Base-by-base conservation (phyloP, 2,797 vertebrate genomes). In the Corythornis leucogaster region DNA sequence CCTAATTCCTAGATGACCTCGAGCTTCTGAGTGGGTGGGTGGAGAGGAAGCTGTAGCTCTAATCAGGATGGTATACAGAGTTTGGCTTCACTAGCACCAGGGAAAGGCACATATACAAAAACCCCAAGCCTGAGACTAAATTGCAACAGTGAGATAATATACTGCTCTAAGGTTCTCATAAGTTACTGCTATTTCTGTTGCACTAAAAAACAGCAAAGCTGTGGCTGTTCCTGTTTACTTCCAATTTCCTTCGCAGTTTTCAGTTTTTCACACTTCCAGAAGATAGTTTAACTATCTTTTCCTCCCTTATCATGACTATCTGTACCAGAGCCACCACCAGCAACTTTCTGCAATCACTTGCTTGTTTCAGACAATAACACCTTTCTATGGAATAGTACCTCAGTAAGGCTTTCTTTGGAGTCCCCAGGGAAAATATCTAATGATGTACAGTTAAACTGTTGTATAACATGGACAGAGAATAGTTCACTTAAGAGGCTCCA, bases 1-100 rank as follows among this genome's bases (percentile, higher is more conserved):
- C 58, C 70, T 93, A 94, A 95, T 96, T 96, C 91, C 90, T 91
- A 58, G 84, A 94, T 93, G 94, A 97, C 92, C 91, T 97, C 59
- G 2, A 93, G 70, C 85, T 96, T 90, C 43, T 51, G 54, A 91
- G 11, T 0, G 1, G 30, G 51, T 53, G 71, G 80, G n/a, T 33
- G 46, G 71, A 95, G 90, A 89, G 62, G 86, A 51, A 94, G 43
- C 12, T 80, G 54, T 87, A 74, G 38, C 35, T 92, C 61, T 77
- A 76, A 87, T 89, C 71, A 61, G 24, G 55, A n/a, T 78, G 33
- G 30, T 77, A 53, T 61, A 91, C 67, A 70, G 40, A 24, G 54
- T 70, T 92, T 97, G 97, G 95, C 86, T 86, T 61, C 62, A 93
- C 70, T 51, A 92, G 66, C 66, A 66, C 50, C 62, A 77, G 51